A percentile compares a stretch with the other conserved stretches of the same genome.
Conservation (phyloP, 2,888 invertebrate genomes). For the Cheilosia urbana region DNA sequence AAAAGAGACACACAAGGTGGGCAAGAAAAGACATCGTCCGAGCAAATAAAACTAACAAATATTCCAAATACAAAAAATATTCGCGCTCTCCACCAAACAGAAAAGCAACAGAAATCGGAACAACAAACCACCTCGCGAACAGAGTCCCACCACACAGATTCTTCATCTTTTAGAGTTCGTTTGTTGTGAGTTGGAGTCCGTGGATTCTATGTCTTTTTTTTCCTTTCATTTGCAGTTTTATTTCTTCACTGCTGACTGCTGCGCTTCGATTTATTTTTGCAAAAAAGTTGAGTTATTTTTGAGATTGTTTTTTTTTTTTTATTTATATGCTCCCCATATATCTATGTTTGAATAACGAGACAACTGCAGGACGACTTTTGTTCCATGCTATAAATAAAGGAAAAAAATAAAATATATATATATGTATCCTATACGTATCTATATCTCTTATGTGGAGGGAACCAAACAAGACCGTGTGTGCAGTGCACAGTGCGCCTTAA, state of each 20-base stretch:
- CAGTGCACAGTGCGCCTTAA: conserved; percentile 64
- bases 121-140: conserved; percentile 64
- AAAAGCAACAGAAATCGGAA: conserved; percentile 43
- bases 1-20: conserved; percentile 51
- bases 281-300: conserved; percentile 71
- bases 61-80: conserved; percentile 59
- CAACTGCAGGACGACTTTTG: conserved; percentile 75
- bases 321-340: conserved; percentile 68
- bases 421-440: conserved; percentile 23
- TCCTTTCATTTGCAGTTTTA: conserved; percentile 38
- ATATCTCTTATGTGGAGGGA: conserved; percentile 47
- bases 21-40: conserved; percentile 3
- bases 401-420: conserved; percentile 25
- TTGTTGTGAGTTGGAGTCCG: conserved; percentile 53
- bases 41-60: conserved; percentile 53
- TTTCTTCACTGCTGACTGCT: conserved; percentile 28
- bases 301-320: conserved; percentile 38
- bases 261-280: conserved; percentile 69
- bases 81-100: conserved; percentile 52
- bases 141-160: conserved; percentile 36
- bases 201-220: conserved; percentile 45
- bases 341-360: conserved; percentile 75
- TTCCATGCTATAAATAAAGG: conserved; percentile 60
- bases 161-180: conserved; percentile 66
- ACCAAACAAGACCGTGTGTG: conserved; percentile 31